These are phyloP conservation scores for Drosophila neoperkinsi DNA, from an alignment of 2,888 invertebrate species.

Conservation along the genomic window DNA sequence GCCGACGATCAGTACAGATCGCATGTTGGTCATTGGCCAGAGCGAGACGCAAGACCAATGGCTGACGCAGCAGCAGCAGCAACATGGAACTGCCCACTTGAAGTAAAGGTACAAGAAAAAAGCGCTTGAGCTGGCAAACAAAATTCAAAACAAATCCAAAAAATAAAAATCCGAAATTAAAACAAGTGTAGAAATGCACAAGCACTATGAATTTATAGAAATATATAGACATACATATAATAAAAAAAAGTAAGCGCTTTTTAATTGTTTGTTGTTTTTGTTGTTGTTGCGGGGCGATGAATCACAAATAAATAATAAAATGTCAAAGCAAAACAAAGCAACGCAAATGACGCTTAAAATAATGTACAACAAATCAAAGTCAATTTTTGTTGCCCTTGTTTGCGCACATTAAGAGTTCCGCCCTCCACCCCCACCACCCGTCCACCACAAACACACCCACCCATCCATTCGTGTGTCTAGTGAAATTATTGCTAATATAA, in stretches of 20 bases:
- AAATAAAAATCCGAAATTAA: background rate
- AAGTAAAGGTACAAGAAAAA: conserved; percentile 28
- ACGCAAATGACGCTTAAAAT: conserved; percentile 50
- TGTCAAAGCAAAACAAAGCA: conserved; percentile 57
- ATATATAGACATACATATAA: conserved; percentile 36
- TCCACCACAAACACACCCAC: conserved; percentile 4
- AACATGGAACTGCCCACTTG: conserved; percentile 63
- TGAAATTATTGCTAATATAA: conserved; percentile 82
- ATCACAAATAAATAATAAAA: conserved; percentile 60
- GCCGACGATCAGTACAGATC: conserved; percentile 58
- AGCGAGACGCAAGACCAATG: conserved; percentile 80
- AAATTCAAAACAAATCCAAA: background rate
- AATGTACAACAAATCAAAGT: conserved; percentile 66
- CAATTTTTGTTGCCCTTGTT: conserved; percentile 46
- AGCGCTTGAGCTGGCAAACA: conserved; percentile 19
- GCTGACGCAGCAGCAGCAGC: conserved; percentile 54
- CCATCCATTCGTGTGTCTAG: conserved; percentile 54
- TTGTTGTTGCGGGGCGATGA: conserved; percentile 50
- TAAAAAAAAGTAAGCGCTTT: conserved; percentile 66
- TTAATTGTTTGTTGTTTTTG: conserved; percentile 65
- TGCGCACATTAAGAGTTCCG: conserved; percentile 54
- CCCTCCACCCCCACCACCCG: conserved; percentile 8
- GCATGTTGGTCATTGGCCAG: conserved; percentile 27
- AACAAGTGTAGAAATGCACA: conserved; percentile 21
- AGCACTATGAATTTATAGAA: conserved; percentile 42